Percentiles rank a stretch among this genome's conserved stretches.
Conservation (phyloP, 2,113 vertebrate species). For the Leucosticte australis region DNA sequence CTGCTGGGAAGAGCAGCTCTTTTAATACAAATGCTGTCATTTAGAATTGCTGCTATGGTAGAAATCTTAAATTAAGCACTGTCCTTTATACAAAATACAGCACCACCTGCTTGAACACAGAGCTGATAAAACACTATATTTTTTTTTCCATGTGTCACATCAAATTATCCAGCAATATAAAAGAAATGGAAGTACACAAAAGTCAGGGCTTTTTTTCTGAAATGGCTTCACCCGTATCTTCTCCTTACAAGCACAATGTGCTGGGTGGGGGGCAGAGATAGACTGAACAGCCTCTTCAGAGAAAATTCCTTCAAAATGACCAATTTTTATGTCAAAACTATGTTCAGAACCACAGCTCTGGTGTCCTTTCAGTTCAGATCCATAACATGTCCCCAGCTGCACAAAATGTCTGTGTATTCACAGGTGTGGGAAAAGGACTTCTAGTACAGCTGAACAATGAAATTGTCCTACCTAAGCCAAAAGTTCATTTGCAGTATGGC, state of each 20-base stretch:
- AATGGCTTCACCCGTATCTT: not conserved
- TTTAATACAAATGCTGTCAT: slow-evolving; percentile 61
- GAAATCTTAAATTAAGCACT: slow-evolving; percentile 59
- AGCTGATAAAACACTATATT: slow-evolving; percentile 38
- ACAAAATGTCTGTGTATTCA: not conserved
- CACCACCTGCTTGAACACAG: slow-evolving; percentile 62
- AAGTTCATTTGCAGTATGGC: not conserved
- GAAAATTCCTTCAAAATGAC: slow-evolving; percentile 22
- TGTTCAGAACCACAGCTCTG: not conserved
- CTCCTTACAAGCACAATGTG: slow-evolving; percentile 15
- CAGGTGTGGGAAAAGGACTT: not conserved
- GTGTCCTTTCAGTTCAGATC: not conserved
- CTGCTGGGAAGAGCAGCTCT: slow-evolving; percentile 54
- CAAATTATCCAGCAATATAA: slow-evolving; percentile 31
- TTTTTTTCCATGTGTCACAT: slow-evolving; percentile 11
- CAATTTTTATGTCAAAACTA: not conserved
- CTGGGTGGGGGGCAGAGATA: slow-evolving; percentile 3
- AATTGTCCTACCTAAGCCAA: not conserved
- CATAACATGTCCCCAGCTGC: not conserved
- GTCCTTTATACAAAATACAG: slow-evolving; percentile 53
- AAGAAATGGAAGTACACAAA: slow-evolving; percentile 48
- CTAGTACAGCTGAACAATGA: not conserved
- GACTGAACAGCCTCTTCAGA: not conserved
- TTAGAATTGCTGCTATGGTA: slow-evolving; percentile 51
- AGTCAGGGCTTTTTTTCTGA: slow-evolving; percentile 15